These are phyloP conservation scores for Harpegnathos saltator DNA, from an alignment of 1,140 invertebrate genomes.

Conservation along the genomic window DNA sequence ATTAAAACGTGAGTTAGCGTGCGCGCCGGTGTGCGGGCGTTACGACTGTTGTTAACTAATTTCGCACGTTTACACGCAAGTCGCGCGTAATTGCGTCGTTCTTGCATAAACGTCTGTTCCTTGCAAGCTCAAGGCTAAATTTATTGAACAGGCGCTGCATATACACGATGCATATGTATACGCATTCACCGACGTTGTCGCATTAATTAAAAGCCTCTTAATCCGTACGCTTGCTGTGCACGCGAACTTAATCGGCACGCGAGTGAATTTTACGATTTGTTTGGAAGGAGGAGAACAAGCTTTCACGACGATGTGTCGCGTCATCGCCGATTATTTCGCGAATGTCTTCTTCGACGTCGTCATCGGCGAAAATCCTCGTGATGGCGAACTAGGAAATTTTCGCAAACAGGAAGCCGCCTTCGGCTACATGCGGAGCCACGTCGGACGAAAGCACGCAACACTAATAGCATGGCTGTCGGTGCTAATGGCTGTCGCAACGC, in stretches of 20 bases:
- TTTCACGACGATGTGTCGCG: too few species aligned
- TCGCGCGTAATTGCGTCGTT: neutral
- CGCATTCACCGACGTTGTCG: too few species aligned
- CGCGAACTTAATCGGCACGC: too few species aligned
- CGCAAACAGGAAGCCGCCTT: conserved; percentile 38
- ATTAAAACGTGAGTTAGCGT: neutral
- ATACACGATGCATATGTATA: too few species aligned
- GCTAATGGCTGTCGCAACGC: conserved; percentile 80
- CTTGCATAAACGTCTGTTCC: neutral
- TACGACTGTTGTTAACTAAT: neutral
- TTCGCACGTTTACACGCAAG: conserved; percentile 10
- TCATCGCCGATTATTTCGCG: neutral
- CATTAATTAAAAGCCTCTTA: too few species aligned
- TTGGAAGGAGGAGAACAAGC: too few species aligned
- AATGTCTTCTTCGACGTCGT: conserved; percentile 2
- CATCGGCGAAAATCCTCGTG: neutral
- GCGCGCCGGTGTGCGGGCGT: neutral
- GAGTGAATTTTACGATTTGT: too few species aligned
- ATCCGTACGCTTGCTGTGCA: too few species aligned
- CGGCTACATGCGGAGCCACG: conserved; percentile 4
- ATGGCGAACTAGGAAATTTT: conserved; percentile 33
- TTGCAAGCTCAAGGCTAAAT: neutral
- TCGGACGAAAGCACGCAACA: conserved; percentile 66
- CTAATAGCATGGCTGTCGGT: conserved; percentile 79
- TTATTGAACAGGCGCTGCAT: too few species aligned